Evolutionary conservation across 1,140 invertebrate species (phyloP).

Genomic region (Hypsibius dujardini): DNA sequence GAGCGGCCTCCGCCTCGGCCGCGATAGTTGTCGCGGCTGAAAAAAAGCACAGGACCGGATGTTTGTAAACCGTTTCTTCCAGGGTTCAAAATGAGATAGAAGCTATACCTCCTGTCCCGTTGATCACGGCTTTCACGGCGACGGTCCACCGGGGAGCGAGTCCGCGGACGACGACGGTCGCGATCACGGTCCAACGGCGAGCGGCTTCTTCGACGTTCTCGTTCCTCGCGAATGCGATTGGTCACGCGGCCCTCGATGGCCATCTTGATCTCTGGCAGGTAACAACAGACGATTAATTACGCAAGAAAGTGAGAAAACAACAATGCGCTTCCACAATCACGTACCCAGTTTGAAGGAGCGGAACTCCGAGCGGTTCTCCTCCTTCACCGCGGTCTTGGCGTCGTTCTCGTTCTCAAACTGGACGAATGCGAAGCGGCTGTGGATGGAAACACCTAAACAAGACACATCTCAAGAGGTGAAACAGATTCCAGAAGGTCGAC

Average conservation of each 20-base stretch:
- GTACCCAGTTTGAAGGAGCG: conserved; percentile 47
- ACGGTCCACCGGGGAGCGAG: background rate
- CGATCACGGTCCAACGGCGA: background rate
- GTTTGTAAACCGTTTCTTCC: no score
- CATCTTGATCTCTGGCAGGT: conserved; percentile 1
- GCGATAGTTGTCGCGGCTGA: no score
- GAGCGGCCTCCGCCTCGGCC: no score
- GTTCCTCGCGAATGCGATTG: conserved; percentile 24
- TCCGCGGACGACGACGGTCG: background rate
- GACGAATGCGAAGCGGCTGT: conserved; percentile 63
- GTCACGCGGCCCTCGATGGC: conserved; percentile 23
- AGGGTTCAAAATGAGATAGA: no score
- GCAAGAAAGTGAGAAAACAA: conserved; percentile 24
- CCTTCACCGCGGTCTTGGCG: conserved; percentile 50
- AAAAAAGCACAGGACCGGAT: no score
- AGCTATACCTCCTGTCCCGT: no score
- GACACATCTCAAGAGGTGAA: no score
- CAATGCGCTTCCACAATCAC: conserved; percentile 18
- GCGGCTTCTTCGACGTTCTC: background rate
- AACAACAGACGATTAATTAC: conserved; percentile 35
- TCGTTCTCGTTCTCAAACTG: conserved; percentile 56
- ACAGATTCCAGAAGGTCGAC: no score
- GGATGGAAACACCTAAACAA: conserved; percentile 45
- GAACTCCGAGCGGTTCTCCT: conserved; percentile 48
- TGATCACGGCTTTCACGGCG: conserved; percentile 5